These are phyloP conservation scores for Drosophila erecta DNA, from an alignment of 1,140 invertebrate genomes.

Conservation along the genomic window DNA sequence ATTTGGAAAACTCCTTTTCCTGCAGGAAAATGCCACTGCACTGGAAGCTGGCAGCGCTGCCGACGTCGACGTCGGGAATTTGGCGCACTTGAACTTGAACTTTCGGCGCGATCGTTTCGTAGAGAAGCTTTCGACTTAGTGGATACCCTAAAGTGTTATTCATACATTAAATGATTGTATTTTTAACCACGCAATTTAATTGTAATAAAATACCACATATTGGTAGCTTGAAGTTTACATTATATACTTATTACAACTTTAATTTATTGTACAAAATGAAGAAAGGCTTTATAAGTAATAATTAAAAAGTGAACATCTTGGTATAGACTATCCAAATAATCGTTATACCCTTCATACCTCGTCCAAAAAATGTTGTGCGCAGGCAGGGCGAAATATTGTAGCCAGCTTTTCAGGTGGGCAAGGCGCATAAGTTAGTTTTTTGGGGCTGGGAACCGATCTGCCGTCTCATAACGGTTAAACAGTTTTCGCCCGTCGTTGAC, in stretches of 20 bases:
- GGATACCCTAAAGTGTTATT: slow-evolving; percentile 3
- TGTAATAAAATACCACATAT: no score
- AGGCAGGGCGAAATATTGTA: slow-evolving; percentile 16
- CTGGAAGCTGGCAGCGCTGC: not conserved
- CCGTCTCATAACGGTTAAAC: slow-evolving; percentile 34
- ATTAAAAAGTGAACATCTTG: not conserved
- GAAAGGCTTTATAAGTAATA: no score
- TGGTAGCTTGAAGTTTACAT: no score
- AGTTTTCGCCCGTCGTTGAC: slow-evolving; percentile 32
- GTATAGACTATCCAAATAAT: not conserved
- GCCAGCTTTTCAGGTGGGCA: slow-evolving; percentile 30
- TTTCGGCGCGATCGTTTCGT: slow-evolving; percentile 8
- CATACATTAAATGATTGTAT: no score
- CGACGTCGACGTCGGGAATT: slow-evolving; percentile 18
- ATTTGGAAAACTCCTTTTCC: not conserved
- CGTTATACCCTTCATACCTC: not conserved
- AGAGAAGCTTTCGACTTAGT: not conserved
- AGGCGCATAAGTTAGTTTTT: slow-evolving; percentile 16
- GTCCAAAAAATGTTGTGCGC: not conserved
- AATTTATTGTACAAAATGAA: not conserved
- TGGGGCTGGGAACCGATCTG: slow-evolving; percentile 11
- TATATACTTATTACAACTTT: not conserved
- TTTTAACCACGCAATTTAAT: no score
- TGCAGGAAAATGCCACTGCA: not conserved
- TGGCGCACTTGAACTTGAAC: slow-evolving; percentile 71